Conservation (phyloP, 2,888 invertebrate genomes). For the Limnephilus auricula region DNA sequence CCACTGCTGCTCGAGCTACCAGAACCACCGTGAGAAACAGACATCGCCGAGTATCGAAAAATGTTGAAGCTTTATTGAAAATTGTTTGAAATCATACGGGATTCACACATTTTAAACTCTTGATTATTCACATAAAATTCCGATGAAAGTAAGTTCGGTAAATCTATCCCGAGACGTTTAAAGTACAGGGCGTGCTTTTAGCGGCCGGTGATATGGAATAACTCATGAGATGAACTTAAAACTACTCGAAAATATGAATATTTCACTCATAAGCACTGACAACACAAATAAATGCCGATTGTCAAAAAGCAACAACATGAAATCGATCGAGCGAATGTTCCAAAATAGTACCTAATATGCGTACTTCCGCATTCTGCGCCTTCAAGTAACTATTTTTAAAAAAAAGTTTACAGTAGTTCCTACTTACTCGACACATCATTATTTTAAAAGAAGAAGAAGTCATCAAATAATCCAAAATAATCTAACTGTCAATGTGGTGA, state of each 20-base stretch:
- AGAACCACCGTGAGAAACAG: slow-evolving; percentile 77
- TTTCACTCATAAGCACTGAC: slow-evolving; percentile 45
- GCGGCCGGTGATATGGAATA: not conserved
- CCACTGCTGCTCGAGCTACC: slow-evolving; percentile 76
- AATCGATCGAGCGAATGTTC: slow-evolving; percentile 49
- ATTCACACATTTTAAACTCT: slow-evolving; percentile 27
- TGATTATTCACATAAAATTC: slow-evolving; percentile 24
- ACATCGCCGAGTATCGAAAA: slow-evolving; percentile 69
- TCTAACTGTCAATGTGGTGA: slow-evolving; percentile 50
- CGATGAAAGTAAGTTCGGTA: not conserved
- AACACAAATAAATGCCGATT: slow-evolving; percentile 60
- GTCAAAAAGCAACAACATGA: slow-evolving; percentile 63
- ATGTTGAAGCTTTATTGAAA: slow-evolving; percentile 31
- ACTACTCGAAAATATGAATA: not conserved
- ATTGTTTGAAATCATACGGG: not conserved
- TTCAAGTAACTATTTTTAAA: slow-evolving; percentile 7
- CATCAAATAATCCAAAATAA: not conserved
- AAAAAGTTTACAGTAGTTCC: not conserved
- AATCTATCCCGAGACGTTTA: not conserved
- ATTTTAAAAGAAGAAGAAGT: slow-evolving; percentile 10
- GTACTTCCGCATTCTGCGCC: slow-evolving; percentile 21
- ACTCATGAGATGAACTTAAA: not conserved
- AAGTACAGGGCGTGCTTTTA: not conserved
- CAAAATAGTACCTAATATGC: slow-evolving; percentile 35
- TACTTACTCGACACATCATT: not conserved